These are phyloP conservation scores for Panthera uncia DNA, from an alignment of 2,113 vertebrate species.

Conservation along the genomic window DNA sequence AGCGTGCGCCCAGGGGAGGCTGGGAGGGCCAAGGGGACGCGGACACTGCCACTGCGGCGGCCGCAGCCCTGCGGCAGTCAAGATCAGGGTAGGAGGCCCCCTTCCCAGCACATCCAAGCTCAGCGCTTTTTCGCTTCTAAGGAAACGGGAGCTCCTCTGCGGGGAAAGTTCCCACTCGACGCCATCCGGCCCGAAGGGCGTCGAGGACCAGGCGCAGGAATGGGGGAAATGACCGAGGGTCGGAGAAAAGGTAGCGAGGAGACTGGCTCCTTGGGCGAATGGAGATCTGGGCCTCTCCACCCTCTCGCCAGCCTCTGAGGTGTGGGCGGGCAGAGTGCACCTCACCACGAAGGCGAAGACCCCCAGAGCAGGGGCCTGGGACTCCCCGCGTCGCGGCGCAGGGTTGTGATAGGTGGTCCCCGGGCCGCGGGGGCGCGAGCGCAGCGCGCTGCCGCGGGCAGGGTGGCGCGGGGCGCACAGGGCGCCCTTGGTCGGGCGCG, in stretches of 20 bases:
- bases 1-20: not conserved
- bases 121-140: not conserved
- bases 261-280: not conserved
- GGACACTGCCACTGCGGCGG: not conserved
- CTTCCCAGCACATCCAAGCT: not conserved
- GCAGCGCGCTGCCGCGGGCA: not conserved
- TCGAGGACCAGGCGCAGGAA: not conserved
- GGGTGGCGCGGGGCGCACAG: not conserved
- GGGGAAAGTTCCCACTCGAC: conserved; percentile 19
- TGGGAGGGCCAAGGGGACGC: not conserved
- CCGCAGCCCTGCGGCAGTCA: not conserved
- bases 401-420: conserved; percentile 60
- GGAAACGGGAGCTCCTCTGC: not conserved
- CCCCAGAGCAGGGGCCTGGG: not conserved
- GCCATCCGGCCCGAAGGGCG: not conserved
- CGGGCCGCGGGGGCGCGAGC: not conserved
- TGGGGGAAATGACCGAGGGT: not conserved
- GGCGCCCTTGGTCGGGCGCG: not conserved
- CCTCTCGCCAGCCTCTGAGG: not conserved
- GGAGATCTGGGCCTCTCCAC: not conserved
- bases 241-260: not conserved
- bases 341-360: not conserved
- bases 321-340: not conserved
- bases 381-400: not conserved
- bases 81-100: not conserved